Conservation (phyloP, 1,140 invertebrate genomes). For the Pogonomyrmex barbatus region DNA sequence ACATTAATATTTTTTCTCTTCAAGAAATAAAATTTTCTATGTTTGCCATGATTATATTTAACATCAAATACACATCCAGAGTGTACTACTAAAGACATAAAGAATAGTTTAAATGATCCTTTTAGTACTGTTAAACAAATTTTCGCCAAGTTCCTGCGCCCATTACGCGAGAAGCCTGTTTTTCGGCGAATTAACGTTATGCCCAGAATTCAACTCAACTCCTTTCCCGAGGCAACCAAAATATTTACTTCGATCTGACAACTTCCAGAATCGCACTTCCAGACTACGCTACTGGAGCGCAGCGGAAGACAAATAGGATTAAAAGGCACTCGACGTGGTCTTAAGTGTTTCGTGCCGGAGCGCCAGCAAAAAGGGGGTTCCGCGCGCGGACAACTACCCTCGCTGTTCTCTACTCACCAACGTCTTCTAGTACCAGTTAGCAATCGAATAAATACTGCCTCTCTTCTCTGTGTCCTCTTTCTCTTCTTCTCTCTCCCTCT, state of each 20-base stretch:
- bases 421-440: slow-evolving; percentile 53
- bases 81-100: neutral
- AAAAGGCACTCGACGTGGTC: slow-evolving; percentile 69
- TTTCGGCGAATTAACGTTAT: slow-evolving; percentile 56
- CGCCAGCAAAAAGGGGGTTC: slow-evolving; percentile 48
- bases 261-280: slow-evolving; percentile 57
- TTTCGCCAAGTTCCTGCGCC: neutral
- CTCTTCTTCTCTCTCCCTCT: neutral
- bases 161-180: slow-evolving; percentile 36
- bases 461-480: neutral
- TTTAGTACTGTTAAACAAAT: slow-evolving; percentile 19
- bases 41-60: neutral
- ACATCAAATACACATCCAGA: neutral
- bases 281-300: slow-evolving; percentile 51
- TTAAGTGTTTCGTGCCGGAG: slow-evolving; percentile 59
- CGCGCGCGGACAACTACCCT: slow-evolving; percentile 41
- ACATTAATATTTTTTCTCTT: neutral
- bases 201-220: slow-evolving; percentile 46
- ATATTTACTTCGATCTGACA: slow-evolving; percentile 63
- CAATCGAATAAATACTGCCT: slow-evolving; percentile 55
- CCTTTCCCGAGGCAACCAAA: slow-evolving; percentile 45
- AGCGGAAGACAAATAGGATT: slow-evolving; percentile 77
- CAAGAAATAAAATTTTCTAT: neutral
- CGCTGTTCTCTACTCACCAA: slow-evolving; percentile 23
- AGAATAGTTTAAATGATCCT: slow-evolving; percentile 10